Evolutionary conservation across 2,888 invertebrate genomes (phyloP).

Genomic region (Emesis furor): DNA sequence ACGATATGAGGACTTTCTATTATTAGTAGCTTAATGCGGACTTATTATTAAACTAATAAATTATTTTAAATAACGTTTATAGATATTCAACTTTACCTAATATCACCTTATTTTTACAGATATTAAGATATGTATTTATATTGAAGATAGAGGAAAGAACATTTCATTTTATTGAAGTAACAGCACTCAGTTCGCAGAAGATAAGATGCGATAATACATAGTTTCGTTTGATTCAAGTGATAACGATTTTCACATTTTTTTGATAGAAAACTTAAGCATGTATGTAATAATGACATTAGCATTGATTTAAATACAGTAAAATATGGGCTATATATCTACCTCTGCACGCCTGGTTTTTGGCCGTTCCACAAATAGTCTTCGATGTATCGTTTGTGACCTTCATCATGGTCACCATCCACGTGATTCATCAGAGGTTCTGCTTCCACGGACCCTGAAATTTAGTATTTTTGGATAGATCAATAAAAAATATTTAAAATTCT

Average conservation of each 20-base stretch:
- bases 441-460: conserved; percentile 92
- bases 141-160: no score
- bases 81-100: no score
- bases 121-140: no score
- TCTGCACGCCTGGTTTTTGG: conserved; percentile 89
- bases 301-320: neutral
- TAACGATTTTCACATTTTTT: no score
- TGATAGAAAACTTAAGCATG: neutral
- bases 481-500: no score
- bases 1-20: no score
- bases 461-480: neutral
- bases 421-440: conserved; percentile 95
- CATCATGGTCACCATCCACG: conserved; percentile 91
- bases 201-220: neutral
- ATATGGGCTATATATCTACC: conserved; percentile 80
- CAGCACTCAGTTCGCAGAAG: neutral
- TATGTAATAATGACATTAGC: neutral
- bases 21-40: no score
- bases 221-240: neutral
- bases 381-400: conserved; percentile 87
- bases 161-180: neutral
- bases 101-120: no score
- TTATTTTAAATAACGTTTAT: no score
- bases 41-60: no score
- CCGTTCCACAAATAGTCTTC: conserved; percentile 90